phyloP scores from a whole-genome alignment of 2,888 invertebrate genomes.

The Idaea straminata region DNA sequence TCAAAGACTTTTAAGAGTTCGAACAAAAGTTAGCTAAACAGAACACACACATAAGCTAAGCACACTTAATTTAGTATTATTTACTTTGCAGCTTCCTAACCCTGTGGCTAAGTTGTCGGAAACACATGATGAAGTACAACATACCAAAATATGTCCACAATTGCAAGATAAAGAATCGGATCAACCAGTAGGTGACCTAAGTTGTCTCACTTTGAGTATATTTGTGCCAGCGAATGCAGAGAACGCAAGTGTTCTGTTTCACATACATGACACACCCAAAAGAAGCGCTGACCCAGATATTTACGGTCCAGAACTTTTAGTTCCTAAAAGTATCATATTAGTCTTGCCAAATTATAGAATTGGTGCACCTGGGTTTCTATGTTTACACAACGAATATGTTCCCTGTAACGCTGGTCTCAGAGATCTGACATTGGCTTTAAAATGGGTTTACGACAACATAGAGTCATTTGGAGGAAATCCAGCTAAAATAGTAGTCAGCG shows the following conservation, averaged over 20 bases:
- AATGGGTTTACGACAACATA: conserved; percentile 60
- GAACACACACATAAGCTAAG: too few relatives aligned
- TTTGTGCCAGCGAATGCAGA: conserved; percentile 42
- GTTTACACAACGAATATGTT: conserved; percentile 49
- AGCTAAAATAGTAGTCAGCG: conserved; percentile 58
- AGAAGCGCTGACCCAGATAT: conserved; percentile 52
- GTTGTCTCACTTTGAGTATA: conserved; percentile 66
- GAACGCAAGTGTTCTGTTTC: conserved; percentile 53
- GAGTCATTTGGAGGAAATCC: conserved; percentile 59
- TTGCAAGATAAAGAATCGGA: conserved; percentile 29
- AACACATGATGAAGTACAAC: conserved; percentile 36
- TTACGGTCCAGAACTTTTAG: conserved; percentile 61
- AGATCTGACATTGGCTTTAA: conserved; percentile 57
- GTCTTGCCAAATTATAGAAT: conserved; percentile 66
- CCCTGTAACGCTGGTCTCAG: conserved; percentile 69
- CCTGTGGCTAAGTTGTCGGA: conserved; percentile 33
- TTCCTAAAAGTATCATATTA: conserved; percentile 48
- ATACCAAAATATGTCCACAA: conserved; percentile 56
- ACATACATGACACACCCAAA: conserved; percentile 65
- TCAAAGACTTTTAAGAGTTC: too few relatives aligned
- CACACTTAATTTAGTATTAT: conserved; percentile 2
- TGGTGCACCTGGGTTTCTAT: conserved; percentile 66
- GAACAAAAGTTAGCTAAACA: neutral
- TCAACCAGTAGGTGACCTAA: conserved; percentile 35
- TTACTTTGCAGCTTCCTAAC: conserved; percentile 46